Evolutionary conservation across 2,113 vertebrate species (phyloP).

Genomic region (Orientallactaga bullata): DNA sequence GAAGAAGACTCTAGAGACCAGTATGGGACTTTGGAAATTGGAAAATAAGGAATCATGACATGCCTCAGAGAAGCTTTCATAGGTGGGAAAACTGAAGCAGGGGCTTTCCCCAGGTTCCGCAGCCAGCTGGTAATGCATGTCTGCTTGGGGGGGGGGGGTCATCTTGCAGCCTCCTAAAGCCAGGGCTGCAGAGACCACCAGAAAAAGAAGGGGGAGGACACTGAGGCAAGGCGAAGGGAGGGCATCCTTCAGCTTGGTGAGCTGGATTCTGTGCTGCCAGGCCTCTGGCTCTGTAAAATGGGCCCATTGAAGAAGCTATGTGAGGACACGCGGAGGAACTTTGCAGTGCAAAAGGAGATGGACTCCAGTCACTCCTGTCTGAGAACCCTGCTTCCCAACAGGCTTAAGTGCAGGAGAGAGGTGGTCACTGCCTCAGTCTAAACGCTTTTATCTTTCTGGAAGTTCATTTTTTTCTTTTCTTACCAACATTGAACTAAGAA

Average conservation of each 20-base stretch:
- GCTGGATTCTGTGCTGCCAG: background rate
- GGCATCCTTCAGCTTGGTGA: background rate
- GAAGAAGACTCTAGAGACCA: background rate
- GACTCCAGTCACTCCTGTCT: accelerated
- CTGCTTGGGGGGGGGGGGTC: accelerated
- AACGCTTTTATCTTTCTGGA: background rate
- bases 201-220: background rate
- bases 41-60: background rate
- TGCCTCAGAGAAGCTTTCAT: background rate
- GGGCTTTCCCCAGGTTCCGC: background rate
- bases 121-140: accelerated
- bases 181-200: accelerated
- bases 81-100: background rate
- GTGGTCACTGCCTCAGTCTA: accelerated
- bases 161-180: background rate
- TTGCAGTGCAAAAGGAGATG: background rate
- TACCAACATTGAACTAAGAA: background rate
- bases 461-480: background rate
- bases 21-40: background rate
- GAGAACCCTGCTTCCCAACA: accelerated
- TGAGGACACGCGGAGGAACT: background rate
- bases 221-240: too few species aligned
- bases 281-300: background rate
- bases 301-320: background rate
- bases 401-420: accelerated